A percentile compares a stretch with the other conserved stretches of the same genome.
These are phyloP conservation scores for Dolichotis patagonum DNA, from an alignment of 2,113 vertebrate species.

Conservation along the genomic window DNA sequence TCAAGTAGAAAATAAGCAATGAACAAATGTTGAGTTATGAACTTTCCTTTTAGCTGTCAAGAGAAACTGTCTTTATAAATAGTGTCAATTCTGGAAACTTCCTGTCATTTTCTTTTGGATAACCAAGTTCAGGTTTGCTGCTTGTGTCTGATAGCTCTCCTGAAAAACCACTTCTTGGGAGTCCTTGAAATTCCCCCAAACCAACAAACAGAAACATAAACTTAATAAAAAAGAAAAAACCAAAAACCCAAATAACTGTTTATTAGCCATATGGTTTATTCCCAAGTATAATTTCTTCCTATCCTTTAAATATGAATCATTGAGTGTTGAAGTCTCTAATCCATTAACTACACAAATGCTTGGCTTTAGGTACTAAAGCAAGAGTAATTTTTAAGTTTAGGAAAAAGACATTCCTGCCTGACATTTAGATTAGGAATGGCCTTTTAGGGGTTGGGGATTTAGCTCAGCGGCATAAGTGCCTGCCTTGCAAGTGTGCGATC, in stretches of 20 bases:
- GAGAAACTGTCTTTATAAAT: slow-evolving; percentile 22
- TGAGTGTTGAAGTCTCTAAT: neutral
- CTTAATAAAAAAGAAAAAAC: neutral
- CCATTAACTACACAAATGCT: slow-evolving; percentile 36
- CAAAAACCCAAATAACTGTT: slow-evolving; percentile 28
- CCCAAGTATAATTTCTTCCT: slow-evolving; percentile 51
- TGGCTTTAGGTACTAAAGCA: neutral
- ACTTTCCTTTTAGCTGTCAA: neutral
- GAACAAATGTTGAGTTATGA: neutral
- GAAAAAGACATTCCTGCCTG: slow-evolving; percentile 13
- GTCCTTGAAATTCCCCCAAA: slow-evolving; percentile 38
- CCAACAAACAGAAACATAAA: slow-evolving; percentile 29
- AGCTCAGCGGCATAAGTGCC: too few relatives aligned
- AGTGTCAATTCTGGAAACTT: slow-evolving; percentile 34
- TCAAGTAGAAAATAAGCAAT: slow-evolving; percentile 40
- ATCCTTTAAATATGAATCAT: slow-evolving; percentile 37
- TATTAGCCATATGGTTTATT: slow-evolving; percentile 32
- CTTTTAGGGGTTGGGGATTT: too few relatives aligned
- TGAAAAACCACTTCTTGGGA: slow-evolving; percentile 54
- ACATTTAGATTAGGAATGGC: neutral
- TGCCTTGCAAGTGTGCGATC: too few relatives aligned
- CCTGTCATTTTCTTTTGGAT: slow-evolving; percentile 15
- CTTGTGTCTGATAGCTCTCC: neutral
- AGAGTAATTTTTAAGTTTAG: slow-evolving; percentile 43
- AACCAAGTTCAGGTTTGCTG: neutral